Conservation (phyloP, 2,888 invertebrate species). For the Abrostola tripartita region DNA sequence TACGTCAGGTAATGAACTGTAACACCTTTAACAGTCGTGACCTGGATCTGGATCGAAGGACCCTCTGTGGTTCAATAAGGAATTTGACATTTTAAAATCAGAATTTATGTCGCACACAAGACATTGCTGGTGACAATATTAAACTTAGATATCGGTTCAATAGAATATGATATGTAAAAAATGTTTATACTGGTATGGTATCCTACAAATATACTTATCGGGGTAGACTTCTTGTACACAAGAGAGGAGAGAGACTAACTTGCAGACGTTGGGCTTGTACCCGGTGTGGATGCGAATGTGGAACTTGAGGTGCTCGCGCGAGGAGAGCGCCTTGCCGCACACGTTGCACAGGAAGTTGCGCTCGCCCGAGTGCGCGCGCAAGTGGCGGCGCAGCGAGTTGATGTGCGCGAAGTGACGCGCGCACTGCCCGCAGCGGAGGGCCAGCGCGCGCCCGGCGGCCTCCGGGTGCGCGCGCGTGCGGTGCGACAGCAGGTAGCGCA, state of each 20-base stretch:
- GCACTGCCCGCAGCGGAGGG: slow-evolving; percentile 81
- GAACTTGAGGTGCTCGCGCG: slow-evolving; percentile 89
- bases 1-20: too few relatives aligned
- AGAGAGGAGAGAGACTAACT: slow-evolving; percentile 21
- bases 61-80: too few relatives aligned
- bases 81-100: too few relatives aligned
- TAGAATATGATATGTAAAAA: too few relatives aligned
- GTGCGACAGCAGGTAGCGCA: slow-evolving; percentile 79
- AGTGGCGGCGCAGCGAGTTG: slow-evolving; percentile 84
- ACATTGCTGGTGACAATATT: too few relatives aligned
- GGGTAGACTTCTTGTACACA: too few relatives aligned
- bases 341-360: slow-evolving; percentile 89
- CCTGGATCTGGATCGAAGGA: too few relatives aligned
- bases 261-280: slow-evolving; percentile 89
- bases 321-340: slow-evolving; percentile 89
- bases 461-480: slow-evolving; percentile 78
- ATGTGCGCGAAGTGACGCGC: slow-evolving; percentile 84
- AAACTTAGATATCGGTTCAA: too few relatives aligned
- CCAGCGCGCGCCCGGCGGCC: slow-evolving; percentile 71
- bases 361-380: slow-evolving; percentile 83
- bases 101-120: too few relatives aligned
- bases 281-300: slow-evolving; percentile 90
- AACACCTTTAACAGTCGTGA: too few relatives aligned
- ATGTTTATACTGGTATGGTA: too few relatives aligned
- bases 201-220: too few relatives aligned